Evolutionary conservation across 2,888 invertebrate species (phyloP).

Genomic region (Sycophila texana): DNA sequence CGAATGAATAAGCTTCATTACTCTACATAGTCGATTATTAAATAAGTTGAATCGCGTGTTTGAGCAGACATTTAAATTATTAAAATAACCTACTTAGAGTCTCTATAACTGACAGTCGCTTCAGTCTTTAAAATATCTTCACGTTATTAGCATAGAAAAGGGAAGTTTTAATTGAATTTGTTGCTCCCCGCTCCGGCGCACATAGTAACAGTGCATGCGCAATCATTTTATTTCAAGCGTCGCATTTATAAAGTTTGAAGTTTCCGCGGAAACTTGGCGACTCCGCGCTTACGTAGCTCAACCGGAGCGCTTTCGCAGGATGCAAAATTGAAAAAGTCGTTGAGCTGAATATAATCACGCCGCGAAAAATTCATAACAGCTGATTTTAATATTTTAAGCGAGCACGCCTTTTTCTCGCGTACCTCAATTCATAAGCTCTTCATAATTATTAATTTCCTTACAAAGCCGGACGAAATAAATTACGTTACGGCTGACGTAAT

Average conservation of each 20-base stretch:
- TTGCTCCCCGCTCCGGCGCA: not conserved
- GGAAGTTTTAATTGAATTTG: conserved; percentile 52
- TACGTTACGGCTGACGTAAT: too few relatives aligned
- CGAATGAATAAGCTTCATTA: too few relatives aligned
- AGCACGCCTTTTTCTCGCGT: too few relatives aligned
- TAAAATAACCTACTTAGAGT: too few relatives aligned
- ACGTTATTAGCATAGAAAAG: conserved; percentile 44
- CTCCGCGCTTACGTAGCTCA: not conserved
- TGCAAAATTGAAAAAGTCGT: conserved; percentile 49
- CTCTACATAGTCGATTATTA: too few relatives aligned
- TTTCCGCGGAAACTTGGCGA: conserved; percentile 29
- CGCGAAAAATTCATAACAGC: conserved; percentile 16
- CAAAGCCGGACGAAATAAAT: too few relatives aligned
- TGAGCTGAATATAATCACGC: conserved; percentile 43
- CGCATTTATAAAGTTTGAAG: conserved; percentile 49
- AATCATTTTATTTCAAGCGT: conserved; percentile 46
- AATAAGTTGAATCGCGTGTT: too few relatives aligned
- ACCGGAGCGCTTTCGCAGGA: not conserved
- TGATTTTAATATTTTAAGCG: conserved; percentile 33
- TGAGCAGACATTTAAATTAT: too few relatives aligned
- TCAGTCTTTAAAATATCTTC: conserved; percentile 40
- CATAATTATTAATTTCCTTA: too few relatives aligned
- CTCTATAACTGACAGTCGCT: not conserved
- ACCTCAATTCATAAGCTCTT: too few relatives aligned
- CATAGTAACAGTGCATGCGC: conserved; percentile 29